Evolutionary conservation across 53 echinoderm and acorn worm genomes (phyloP).

Genomic region (Arbacia lixula): DNA sequence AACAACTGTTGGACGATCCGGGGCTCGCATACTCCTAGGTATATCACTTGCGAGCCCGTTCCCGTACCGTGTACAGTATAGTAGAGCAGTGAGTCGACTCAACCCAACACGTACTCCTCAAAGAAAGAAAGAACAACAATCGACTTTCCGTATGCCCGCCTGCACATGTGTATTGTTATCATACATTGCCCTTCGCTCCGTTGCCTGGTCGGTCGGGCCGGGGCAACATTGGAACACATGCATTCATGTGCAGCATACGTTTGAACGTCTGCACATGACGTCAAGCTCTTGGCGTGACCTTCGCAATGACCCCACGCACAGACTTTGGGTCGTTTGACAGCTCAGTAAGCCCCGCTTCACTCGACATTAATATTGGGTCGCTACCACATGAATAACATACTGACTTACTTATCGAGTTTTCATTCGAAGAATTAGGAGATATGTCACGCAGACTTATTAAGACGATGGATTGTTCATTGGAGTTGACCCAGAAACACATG

Average conservation of each 20-base stretch:
- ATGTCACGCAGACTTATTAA: too few species aligned
- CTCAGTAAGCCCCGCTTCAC: background rate
- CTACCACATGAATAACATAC: constrained; percentile 22
- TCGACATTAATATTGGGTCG: too few species aligned
- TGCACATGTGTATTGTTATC: constrained; percentile 57
- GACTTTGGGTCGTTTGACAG: constrained; percentile 29
- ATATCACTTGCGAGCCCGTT: constrained; percentile 56
- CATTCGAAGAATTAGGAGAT: too few species aligned
- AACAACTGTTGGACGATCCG: constrained; percentile 22
- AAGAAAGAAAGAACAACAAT: background rate
- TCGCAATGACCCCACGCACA: constrained; percentile 42
- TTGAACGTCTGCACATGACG: constrained; percentile 39
- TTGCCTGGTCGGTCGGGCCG: constrained; percentile 21
- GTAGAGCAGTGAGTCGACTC: too few species aligned
- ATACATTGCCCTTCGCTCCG: constrained; percentile 30
- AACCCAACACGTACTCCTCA: too few species aligned
- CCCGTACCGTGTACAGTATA: constrained; percentile 13
- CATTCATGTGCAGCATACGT: constrained; percentile 44
- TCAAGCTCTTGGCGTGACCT: constrained; percentile 40
- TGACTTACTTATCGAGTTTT: too few species aligned
- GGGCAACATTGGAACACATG: constrained; percentile 28
- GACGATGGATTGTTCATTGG: too few species aligned
- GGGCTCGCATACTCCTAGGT: constrained; percentile 49
- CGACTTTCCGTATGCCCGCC: background rate
- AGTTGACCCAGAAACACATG: too few species aligned